phyloP scores from a whole-genome alignment of 2,113 vertebrate species.

The Equus przewalskii region DNA sequence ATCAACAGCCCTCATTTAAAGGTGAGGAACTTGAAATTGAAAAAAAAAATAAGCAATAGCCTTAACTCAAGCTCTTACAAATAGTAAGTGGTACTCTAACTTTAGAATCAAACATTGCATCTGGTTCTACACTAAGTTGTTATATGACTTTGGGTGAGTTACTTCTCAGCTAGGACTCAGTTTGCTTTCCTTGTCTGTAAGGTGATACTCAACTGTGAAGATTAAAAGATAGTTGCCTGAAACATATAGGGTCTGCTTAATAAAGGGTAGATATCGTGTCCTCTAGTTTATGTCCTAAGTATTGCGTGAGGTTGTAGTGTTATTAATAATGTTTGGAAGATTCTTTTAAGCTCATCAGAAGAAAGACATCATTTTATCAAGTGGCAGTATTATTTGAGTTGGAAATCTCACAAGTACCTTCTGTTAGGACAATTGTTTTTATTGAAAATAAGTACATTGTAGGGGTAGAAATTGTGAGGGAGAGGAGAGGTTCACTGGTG shows the following conservation, averaged over 20 bases:
- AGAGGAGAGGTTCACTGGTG: background rate
- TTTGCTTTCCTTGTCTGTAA: background rate
- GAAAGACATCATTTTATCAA: constrained; percentile 6
- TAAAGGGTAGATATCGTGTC: background rate
- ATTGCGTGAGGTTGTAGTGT: background rate
- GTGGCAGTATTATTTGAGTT: background rate
- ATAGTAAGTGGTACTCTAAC: background rate
- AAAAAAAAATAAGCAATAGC: background rate
- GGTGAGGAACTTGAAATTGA: background rate
- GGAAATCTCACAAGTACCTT: constrained; percentile 5
- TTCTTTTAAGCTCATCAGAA: background rate
- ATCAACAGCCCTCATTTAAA: background rate
- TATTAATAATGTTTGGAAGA: constrained; percentile 51
- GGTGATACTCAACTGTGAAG: background rate
- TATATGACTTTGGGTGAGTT: background rate
- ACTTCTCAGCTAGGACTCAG: background rate
- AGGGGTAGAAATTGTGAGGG: background rate
- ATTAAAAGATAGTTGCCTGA: background rate
- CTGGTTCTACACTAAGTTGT: background rate
- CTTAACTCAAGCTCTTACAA: background rate
- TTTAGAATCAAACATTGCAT: background rate
- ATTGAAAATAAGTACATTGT: constrained; percentile 22
- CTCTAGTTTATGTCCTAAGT: background rate
- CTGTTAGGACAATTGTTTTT: constrained; percentile 31
- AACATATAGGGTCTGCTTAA: background rate